A percentile compares a stretch with the other conserved stretches of the same genome.
Conservation (phyloP, 2,797 vertebrate species). For the Siniperca obscura region DNA sequence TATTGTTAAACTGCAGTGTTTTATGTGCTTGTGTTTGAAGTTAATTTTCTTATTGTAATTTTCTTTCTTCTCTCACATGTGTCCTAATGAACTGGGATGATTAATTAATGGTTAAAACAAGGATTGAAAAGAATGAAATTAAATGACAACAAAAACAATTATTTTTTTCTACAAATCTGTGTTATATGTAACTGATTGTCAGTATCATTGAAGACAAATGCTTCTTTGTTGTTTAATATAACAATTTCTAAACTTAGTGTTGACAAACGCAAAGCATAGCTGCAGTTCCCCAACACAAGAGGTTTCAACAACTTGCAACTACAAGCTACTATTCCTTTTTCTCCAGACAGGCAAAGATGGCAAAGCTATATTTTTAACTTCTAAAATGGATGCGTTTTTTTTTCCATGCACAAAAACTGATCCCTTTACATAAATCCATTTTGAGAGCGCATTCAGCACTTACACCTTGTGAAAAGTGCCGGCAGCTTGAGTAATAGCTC, state of each 20-base stretch:
- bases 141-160: not conserved
- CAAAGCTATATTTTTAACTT: conserved; percentile 67
- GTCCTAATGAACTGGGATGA: not conserved
- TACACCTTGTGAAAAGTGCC: conserved; percentile 64
- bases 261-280: conserved; percentile 28
- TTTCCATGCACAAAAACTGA: conserved; percentile 46
- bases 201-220: not conserved
- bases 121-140: not conserved
- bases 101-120: not conserved
- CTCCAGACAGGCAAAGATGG: conserved; percentile 23
- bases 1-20: not conserved
- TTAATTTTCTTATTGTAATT: not conserved
- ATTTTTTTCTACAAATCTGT: not conserved
- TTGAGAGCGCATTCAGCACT: conserved; percentile 52
- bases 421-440: conserved; percentile 64
- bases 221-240: not conserved
- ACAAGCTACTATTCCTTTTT: conserved; percentile 24
- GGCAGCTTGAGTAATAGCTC: conserved; percentile 68
- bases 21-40: not conserved
- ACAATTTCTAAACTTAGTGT: conserved; percentile 24
- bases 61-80: not conserved
- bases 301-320: conserved; percentile 46
- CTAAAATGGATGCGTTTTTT: conserved; percentile 43
- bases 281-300: conserved; percentile 25
- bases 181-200: not conserved